Conservation (phyloP, 1,140 invertebrate genomes). For the Phocides pigmalion region DNA sequence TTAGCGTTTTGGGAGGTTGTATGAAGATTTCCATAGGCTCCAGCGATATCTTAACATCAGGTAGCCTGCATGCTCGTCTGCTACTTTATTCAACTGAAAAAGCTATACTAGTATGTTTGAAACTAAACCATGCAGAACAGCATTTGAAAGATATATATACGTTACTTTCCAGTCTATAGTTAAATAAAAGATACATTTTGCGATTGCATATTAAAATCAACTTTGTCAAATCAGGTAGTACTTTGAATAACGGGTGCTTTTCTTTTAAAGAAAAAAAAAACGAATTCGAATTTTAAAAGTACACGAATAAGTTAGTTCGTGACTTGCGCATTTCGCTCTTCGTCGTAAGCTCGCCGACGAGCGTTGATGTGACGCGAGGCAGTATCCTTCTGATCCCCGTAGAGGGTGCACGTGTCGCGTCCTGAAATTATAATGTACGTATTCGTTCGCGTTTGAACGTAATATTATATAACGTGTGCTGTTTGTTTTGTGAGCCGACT, state of each 20-base stretch:
- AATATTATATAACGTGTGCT: slow-evolving; percentile 72
- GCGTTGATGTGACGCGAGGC: slow-evolving; percentile 55
- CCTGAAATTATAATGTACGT: slow-evolving; percentile 46
- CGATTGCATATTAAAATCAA: no score
- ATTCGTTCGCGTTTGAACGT: slow-evolving; percentile 53
- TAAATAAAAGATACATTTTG: no score
- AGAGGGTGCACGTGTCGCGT: slow-evolving; percentile 47
- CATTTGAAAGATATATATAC: no score
- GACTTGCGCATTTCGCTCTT: slow-evolving; percentile 80
- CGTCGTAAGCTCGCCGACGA: slow-evolving; percentile 47
- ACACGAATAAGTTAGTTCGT: slow-evolving; percentile 74
- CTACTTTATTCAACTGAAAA: no score
- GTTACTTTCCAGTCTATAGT: no score
- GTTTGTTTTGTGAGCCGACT: slow-evolving; percentile 67
- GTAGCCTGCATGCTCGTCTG: no score
- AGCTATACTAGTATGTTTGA: no score
- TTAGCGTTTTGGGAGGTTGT: no score
- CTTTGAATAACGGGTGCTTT: background rate
- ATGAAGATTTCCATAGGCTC: no score
- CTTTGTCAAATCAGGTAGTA: background rate
- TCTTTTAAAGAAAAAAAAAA: slow-evolving; percentile 44
- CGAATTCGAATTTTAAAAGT: slow-evolving; percentile 52
- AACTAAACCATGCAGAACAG: no score
- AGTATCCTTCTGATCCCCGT: slow-evolving; percentile 53
- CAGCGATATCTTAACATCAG: no score